phyloP scores from a whole-genome alignment of 2,888 invertebrate species.

The Opisthograptis luteolata region DNA sequence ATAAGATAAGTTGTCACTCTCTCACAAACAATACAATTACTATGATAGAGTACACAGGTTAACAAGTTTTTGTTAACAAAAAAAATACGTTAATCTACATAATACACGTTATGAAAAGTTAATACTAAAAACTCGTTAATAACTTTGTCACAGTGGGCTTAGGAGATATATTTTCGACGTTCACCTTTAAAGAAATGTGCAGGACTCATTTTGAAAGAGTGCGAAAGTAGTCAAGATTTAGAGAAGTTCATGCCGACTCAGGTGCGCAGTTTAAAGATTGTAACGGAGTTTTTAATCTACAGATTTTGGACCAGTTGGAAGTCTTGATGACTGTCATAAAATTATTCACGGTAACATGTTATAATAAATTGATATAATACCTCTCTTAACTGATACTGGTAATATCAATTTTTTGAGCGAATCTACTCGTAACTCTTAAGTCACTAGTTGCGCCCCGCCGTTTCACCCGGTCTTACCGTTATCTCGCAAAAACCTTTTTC shows the following conservation, averaged over 20 bases:
- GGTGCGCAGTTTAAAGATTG: neutral
- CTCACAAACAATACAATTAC: neutral
- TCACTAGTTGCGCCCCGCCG: too few relatives aligned
- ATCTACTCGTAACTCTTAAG: too few relatives aligned
- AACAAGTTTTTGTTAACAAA: neutral
- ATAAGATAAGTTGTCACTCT: neutral
- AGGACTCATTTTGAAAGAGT: neutral
- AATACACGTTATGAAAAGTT: too few relatives aligned
- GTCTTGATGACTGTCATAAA: constrained; percentile 1
- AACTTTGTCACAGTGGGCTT: neutral
- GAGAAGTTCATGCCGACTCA: neutral
- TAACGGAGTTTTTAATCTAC: neutral
- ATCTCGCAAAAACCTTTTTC: too few relatives aligned
- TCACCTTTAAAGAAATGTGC: neutral
- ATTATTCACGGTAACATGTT: constrained; percentile 12
- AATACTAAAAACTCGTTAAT: too few relatives aligned
- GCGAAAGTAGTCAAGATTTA: neutral
- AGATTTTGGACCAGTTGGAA: constrained; percentile 1
- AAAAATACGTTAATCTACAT: neutral
- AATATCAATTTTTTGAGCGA: too few relatives aligned
- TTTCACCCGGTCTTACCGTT: too few relatives aligned
- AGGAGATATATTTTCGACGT: neutral
- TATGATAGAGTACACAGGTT: neutral
- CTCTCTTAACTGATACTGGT: too few relatives aligned
- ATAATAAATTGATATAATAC: too few relatives aligned